Percentiles rank a stretch among this genome's conserved stretches.
These are phyloP conservation scores for Hormaphis cornu DNA, from an alignment of 1,140 invertebrate genomes.

Conservation along the genomic window DNA sequence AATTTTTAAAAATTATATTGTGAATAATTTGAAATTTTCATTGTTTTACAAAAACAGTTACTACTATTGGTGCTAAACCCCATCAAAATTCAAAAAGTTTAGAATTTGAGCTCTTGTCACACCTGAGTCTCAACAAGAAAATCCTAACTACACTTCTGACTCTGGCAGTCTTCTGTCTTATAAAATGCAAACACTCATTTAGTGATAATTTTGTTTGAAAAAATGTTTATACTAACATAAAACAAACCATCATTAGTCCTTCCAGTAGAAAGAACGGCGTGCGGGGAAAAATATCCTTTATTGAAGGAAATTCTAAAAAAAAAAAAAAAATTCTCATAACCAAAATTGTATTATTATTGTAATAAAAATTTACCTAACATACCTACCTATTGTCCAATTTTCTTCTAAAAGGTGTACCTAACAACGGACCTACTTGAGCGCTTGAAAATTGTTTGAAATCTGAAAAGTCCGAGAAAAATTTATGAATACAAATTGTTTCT, in stretches of 20 bases:
- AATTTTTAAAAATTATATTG: too few relatives aligned
- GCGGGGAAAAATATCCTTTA: constrained; percentile 17
- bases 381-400: constrained; percentile 26
- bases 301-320: constrained; percentile 17
- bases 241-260: constrained; percentile 1
- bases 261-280: neutral
- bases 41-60: too few relatives aligned
- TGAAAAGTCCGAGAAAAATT: neutral
- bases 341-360: neutral
- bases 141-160: too few relatives aligned
- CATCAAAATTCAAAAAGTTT: too few relatives aligned
- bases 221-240: constrained; percentile 8
- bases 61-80: too few relatives aligned
- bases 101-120: too few relatives aligned
- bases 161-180: too few relatives aligned
- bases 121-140: too few relatives aligned
- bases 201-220: too few relatives aligned
- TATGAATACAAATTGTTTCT: neutral
- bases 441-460: constrained; percentile 26
- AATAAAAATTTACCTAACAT: neutral
- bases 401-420: neutral
- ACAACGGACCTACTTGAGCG: neutral
- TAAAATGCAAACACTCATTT: too few relatives aligned
- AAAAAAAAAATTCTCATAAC: neutral
- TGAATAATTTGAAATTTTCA: too few relatives aligned